Percentiles rank a stretch among this genome's conserved stretches.
These are phyloP conservation scores for Ctenicera cuprea DNA, from an alignment of 2,888 invertebrate genomes.

Conservation along the genomic window DNA sequence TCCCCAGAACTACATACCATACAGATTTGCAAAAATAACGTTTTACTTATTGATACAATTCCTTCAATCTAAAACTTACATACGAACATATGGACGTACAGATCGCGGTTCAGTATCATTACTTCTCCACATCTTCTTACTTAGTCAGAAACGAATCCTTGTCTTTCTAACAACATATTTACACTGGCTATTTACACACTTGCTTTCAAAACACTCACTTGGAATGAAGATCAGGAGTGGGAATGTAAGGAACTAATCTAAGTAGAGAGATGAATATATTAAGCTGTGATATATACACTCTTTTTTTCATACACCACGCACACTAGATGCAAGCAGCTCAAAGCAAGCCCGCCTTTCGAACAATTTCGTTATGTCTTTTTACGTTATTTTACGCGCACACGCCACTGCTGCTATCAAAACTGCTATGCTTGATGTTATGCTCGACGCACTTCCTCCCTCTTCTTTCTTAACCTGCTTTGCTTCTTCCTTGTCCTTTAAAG, in stretches of 20 bases:
- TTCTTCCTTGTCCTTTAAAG: slow-evolving; percentile 70
- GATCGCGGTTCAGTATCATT: slow-evolving; percentile 49
- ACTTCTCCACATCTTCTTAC: slow-evolving; percentile 47
- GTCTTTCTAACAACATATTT: slow-evolving; percentile 59
- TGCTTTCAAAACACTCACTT: slow-evolving; percentile 47
- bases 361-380: slow-evolving; percentile 31
- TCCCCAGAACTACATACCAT: slow-evolving; percentile 18
- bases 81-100: slow-evolving; percentile 61
- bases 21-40: slow-evolving; percentile 61
- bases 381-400: slow-evolving; percentile 47
- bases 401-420: slow-evolving; percentile 33
- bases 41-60: slow-evolving; percentile 45
- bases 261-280: slow-evolving; percentile 53
- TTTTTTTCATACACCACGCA: slow-evolving; percentile 53
- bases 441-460: slow-evolving; percentile 21
- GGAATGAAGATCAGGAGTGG: slow-evolving; percentile 50
- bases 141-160: slow-evolving; percentile 53
- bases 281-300: slow-evolving; percentile 60
- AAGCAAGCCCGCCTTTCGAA: slow-evolving; percentile 53
- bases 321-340: slow-evolving; percentile 57
- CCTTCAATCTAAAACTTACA: slow-evolving; percentile 49
- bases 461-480: slow-evolving; percentile 40
- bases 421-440: slow-evolving; percentile 40
- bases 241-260: slow-evolving; percentile 53
- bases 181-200: slow-evolving; percentile 63